Evolutionary conservation across 2,888 invertebrate species (phyloP), one percentile per base, ranked within the genome.

Genomic region (Cancer borealis): DNA sequence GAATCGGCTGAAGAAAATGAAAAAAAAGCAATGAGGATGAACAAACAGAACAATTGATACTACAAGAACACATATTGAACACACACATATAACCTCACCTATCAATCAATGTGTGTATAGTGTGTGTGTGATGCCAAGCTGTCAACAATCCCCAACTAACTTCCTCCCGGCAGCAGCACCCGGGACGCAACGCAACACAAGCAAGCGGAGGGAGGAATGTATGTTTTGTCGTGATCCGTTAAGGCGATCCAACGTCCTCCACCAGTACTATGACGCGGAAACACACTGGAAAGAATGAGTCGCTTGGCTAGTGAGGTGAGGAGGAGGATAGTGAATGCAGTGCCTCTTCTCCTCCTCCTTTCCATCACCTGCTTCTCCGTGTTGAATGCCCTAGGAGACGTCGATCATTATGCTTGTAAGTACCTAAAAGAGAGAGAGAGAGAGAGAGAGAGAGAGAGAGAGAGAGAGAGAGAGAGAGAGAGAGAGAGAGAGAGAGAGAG

Each of bases 361-460:
- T 1, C 60, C 49, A 17, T 54, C 60, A 2, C 17, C 60, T 54
- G 21, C 60, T 14, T 21, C 21, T 45, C 47, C 8, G 0, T 49
- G 1, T 26, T 8, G n/a, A n/a, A 4, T 46, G 47, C 39, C 2
- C 17, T 21, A n/a, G 49, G 26, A 21, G 47, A 30, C 5, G 17
- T 90, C 60, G 60, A 54, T 3, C 49, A 39, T 54, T 60, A 26
- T 21, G 17, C 88, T 8, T 47, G 46, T 89, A 49, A 49, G 49
- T 46, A 39, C 39, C 39, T 39, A 39, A 39, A 2, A 54, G 73
- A 73, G 73, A 73, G 73, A 73, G 73, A 73, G 73, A 73, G 73
- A 73, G 73, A 73, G n/a, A 73, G 73, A 73, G 73, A 73, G 73
- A 73, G n/a, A 73, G 73, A 73, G 73, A 73, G 73, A 73, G 73